Evolutionary conservation across 1,140 invertebrate species (phyloP), one percentile per base, ranked within the genome.

Genomic region (Grapholita molesta): DNA sequence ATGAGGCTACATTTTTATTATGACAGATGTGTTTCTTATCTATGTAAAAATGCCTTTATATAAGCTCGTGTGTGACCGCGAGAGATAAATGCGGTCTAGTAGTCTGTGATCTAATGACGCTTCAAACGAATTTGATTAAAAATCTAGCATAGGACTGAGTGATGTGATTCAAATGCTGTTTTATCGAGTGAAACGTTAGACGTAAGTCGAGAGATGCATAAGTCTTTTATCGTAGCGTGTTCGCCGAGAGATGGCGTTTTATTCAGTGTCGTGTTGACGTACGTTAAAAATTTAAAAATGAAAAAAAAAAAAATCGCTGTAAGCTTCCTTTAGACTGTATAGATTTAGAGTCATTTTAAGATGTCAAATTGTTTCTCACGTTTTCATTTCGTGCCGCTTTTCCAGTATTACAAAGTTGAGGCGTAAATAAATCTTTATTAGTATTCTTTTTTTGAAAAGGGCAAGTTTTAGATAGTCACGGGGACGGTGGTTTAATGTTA

Each of bases 371-470:
- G n/a, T 12, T 48, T 48, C 42, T 48, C 42, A 48, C 42, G 42
- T 21, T 48, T 25, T 64, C 6, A 64, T 32, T 64, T 64, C n/a
- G 30, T 23, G 32, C 61, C 28, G 28, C 53, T 57, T 57, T 57
- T 76, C 67, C 85, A 86, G 83, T 86, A 85, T 85, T 84, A 86
- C 70, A 81, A 76, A 72, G 71, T 80, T 79, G 79, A 82, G 78
- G 80, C 83, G 76, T 79, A 68, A 67, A 67, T 64, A 73, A 67
- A 66, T 64, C 70, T 72, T 64, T 76, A 72, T 38, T 70, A 70
- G 57, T 71, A 69, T 71, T 21, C n/a, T 55, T 67, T 21, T 21
- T 21, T 48, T 48, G 42, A 48, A 48, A 48, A 48, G 15, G 42
- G 42, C 42, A 21, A 18, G 42, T 48, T 48, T 42, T 48, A 21